Evolutionary conservation across 2,113 vertebrate species (phyloP), one percentile per base, ranked within the genome.

Genomic region (Erythrocercus mccallii): DNA sequence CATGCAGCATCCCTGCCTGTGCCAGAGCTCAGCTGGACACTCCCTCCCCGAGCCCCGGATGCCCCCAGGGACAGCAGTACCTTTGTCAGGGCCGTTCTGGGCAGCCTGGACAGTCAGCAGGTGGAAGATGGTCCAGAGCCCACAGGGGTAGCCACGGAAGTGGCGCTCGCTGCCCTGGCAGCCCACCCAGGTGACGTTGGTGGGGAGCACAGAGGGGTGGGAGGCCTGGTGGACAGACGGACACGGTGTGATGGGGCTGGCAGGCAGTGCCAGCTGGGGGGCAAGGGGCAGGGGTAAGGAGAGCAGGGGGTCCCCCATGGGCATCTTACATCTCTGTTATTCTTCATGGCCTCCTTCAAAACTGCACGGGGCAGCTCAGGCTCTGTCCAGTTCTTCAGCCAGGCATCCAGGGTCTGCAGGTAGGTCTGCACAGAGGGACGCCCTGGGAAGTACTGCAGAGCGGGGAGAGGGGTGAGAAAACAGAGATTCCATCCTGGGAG

Each of bases 111-210:
- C 97, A 0, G 99, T 99, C 82, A 99, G 98, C 54, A 98, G 94
- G 62, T 99, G 99, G 97, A 99, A 99, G 64, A 99, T 94, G 20
- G 98, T 98, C 99, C 99, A 99, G 70, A 99, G 86, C 30, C 98
- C 98, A 18, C 99, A 99, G 42, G 99, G 99, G 54, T 98, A 99
- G 54, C 98, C 98, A 47, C 99, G 98, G 64, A 98, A 98, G 22
- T 98, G 97, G 5, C 97, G 97, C 47, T 98, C 96, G 1, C 98
- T 99, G 38, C 99, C 99, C 95, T 98, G 99, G 81, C 99, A 99
- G 96, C 98, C 98, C 73, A 99, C 98, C 99, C 98, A 99, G 84
- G 94, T 97, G 89, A 97, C 94, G 0, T 96, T 98, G 47, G 98
- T 96, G 30, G 98, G 97, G 80, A 99, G 96, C n/a, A 98, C 70